Conservation (phyloP, 2,797 vertebrate species). For the Vultur gryphus region DNA sequence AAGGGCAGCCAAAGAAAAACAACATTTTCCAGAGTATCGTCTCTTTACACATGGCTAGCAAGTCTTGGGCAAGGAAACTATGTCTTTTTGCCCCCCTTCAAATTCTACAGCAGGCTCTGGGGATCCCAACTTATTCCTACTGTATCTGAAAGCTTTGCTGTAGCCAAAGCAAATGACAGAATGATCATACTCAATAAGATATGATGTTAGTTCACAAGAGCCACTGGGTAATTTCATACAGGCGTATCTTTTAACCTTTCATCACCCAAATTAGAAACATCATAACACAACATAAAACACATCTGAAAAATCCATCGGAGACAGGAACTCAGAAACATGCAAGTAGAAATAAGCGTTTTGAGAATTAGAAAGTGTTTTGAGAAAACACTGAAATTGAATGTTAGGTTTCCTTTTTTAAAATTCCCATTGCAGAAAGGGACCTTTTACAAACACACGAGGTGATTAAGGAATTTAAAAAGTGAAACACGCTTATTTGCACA, state of each 20-base stretch:
- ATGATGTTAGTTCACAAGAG: conserved; percentile 7
- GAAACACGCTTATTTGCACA: conserved; percentile 56
- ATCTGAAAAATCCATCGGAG: conserved; percentile 11
- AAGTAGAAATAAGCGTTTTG: conserved; percentile 12
- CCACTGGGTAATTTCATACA: conserved; percentile 39
- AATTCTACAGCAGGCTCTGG: conserved; percentile 22
- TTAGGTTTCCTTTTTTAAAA: background rate
- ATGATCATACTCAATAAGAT: conserved; percentile 39
- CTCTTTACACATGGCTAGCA: conserved; percentile 31
- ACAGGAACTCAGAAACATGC: background rate
- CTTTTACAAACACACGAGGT: background rate
- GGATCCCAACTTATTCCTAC: background rate
- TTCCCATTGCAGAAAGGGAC: background rate
- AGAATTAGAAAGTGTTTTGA: conserved; percentile 51
- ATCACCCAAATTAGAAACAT: conserved; percentile 57
- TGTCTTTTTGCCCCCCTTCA: background rate
- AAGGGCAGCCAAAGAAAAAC: conserved; percentile 64
- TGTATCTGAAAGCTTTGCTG: conserved; percentile 48
- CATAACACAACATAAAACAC: conserved; percentile 45
- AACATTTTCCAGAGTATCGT: conserved; percentile 53
- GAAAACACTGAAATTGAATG: conserved; percentile 34
- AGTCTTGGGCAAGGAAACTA: conserved; percentile 37
- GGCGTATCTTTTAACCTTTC: conserved; percentile 48
- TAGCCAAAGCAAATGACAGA: conserved; percentile 57
- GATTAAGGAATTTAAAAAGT: conserved; percentile 34